Base-by-base conservation (phyloP, 2,888 invertebrate genomes). In the Tridacna gigas region DNA sequence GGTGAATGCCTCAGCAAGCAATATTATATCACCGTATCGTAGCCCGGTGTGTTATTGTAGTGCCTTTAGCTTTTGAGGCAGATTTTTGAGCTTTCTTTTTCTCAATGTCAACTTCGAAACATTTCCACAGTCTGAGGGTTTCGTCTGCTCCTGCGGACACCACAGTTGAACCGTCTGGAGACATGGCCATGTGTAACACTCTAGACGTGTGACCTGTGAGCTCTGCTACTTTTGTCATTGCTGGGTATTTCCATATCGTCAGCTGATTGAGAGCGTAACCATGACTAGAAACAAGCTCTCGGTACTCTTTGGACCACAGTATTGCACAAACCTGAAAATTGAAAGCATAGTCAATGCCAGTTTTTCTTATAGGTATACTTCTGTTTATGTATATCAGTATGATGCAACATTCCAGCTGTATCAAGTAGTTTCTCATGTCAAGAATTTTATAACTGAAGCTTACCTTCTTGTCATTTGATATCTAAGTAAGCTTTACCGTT, bases 101-200 rank as follows among this genome's bases (percentile, higher is more conserved):
- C 67, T 90, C 82, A 45, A 90, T 89, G 76, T 93, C 92, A 9
- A 91, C 86, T 18, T 89, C 90, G 95, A 99, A 99, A 94, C 98
- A 98, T 93, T 98, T 98, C 99, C 99, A 99, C 51, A 99, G 95
- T 80, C 99, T 96, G 47, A 99, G 95, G 0, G 99, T 99, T 95
- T 99, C 99, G 94, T 99, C 99, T 0, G 98, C 99, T 77, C 98
- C 98, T 0, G 98, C 98, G 60, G 98, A 98, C 28, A 98, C 97
- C 0, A 99, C 97, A 0, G 98, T 98, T 75, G 97, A 97, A 18
- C 98, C 98, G 95, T 99, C 99, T 0, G 99, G 99, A 4, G 99
- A 98, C 96, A 98, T 97, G 13, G 98, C 97, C 91, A 99, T 96
- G 94, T 98, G 97, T 83, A 99, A 95, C 69, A 99, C 97, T 61